These are phyloP conservation scores for Chelon auratus DNA, from an alignment of 2,797 vertebrate genomes.

Conservation along the genomic window DNA sequence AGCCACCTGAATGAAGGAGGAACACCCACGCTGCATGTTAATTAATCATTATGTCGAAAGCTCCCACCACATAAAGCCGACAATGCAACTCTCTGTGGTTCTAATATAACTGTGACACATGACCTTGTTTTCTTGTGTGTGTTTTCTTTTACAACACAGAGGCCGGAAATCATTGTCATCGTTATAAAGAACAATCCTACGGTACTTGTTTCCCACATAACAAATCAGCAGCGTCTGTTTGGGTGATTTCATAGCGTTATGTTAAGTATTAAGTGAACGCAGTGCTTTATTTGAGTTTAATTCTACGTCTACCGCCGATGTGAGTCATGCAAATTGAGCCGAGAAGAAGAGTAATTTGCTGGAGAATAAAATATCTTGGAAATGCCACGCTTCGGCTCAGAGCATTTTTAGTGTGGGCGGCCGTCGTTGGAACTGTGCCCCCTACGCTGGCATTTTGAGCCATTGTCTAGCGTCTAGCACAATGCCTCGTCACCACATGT, in stretches of 20 bases:
- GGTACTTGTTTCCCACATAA: background rate
- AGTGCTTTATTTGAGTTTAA: constrained; percentile 7
- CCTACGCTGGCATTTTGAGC: constrained; percentile 34
- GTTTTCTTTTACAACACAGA: background rate
- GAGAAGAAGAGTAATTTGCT: constrained; percentile 27
- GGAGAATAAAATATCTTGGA: constrained; percentile 9
- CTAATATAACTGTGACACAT: constrained; percentile 11
- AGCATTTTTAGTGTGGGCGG: constrained; percentile 18
- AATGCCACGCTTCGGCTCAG: constrained; percentile 25
- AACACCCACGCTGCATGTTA: constrained; percentile 6
- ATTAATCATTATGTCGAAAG: constrained; percentile 2
- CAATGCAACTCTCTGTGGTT: background rate
- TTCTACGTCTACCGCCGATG: constrained; percentile 15
- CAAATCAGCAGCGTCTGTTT: background rate
- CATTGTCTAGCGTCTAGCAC: constrained; percentile 20
- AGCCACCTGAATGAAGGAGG: constrained; percentile 86
- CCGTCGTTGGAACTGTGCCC: constrained; percentile 14
- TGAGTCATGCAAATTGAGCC: constrained; percentile 16
- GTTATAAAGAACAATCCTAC: background rate
- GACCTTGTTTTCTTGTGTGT: background rate
- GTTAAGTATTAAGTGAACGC: background rate
- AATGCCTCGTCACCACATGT: constrained; percentile 31
- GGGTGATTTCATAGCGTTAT: too few relatives aligned
- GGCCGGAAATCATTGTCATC: background rate
- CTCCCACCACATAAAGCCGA: background rate